A percentile compares a stretch with the other conserved stretches of the same genome.
Evolutionary conservation across 2,797 vertebrate genomes (phyloP).

Genomic region (Centroberyx gerrardi): DNA sequence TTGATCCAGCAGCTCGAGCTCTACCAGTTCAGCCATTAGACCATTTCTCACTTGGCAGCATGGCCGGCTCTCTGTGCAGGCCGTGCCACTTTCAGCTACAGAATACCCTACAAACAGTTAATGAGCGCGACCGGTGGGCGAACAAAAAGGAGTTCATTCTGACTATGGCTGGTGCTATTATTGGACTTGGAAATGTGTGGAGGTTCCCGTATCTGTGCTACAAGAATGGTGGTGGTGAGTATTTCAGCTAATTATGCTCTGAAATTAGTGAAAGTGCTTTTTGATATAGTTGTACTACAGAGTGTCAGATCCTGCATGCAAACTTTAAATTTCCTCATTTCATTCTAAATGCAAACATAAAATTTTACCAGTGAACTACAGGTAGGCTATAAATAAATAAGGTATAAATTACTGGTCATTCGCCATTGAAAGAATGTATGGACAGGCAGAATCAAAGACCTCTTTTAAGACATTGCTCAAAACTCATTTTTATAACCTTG

Average conservation of each 20-base stretch:
- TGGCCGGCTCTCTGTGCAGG: slow-evolving; percentile 53
- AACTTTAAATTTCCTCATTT: too few relatives aligned
- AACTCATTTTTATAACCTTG: too few relatives aligned
- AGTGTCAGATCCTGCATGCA: too few relatives aligned
- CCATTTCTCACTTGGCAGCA: slow-evolving; percentile 27
- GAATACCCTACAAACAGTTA: neutral
- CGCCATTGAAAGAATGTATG: too few relatives aligned
- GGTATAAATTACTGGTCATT: too few relatives aligned
- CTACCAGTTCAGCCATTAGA: slow-evolving; percentile 11
- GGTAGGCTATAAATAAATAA: too few relatives aligned
- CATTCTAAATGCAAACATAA: too few relatives aligned
- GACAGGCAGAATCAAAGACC: too few relatives aligned
- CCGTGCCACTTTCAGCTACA: slow-evolving; percentile 21
- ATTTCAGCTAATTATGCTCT: neutral
- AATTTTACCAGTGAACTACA: too few relatives aligned
- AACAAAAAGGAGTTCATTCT: slow-evolving; percentile 79
- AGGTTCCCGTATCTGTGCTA: slow-evolving; percentile 83
- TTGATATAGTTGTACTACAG: too few relatives aligned
- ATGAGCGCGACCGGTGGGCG: slow-evolving; percentile 75
- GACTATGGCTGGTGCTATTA: slow-evolving; percentile 75
- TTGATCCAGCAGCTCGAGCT: slow-evolving; percentile 18
- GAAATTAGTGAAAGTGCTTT: neutral
- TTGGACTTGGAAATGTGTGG: slow-evolving; percentile 82
- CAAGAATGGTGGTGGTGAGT: slow-evolving; percentile 82
- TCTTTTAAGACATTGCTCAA: too few relatives aligned